Conservation (phyloP, 2,888 invertebrate genomes). For the Drosophila heteroneura region DNA sequence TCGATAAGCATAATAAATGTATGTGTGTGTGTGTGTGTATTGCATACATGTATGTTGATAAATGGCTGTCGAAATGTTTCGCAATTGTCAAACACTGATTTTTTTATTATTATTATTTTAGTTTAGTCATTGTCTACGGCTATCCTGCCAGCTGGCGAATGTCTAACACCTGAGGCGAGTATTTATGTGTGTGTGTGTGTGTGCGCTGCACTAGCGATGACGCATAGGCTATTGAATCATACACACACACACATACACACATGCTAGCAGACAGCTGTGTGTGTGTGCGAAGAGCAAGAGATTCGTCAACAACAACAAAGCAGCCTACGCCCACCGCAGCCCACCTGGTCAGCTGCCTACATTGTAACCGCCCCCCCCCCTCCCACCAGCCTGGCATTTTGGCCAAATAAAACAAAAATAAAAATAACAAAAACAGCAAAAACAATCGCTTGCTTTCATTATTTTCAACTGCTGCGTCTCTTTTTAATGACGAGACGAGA, state of each 20-base stretch:
- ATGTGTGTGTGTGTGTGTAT: not conserved
- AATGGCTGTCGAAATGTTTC: conserved; percentile 30
- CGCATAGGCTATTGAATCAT: conserved; percentile 59
- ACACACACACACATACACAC: conserved; percentile 21
- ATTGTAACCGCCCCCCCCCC: not conserved
- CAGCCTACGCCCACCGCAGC: conserved; percentile 52
- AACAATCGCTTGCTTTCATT: conserved; percentile 58
- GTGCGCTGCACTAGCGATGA: conserved; percentile 46
- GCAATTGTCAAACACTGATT: conserved; percentile 20
- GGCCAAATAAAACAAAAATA: conserved; percentile 46
- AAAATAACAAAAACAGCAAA: conserved; percentile 39
- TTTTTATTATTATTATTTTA: conserved; percentile 20
- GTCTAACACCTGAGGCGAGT: conserved; percentile 36
- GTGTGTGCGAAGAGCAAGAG: conserved; percentile 27
- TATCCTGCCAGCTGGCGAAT: conserved; percentile 59
- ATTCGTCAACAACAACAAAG: conserved; percentile 56
- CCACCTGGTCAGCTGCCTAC: conserved; percentile 40
- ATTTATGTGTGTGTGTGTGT: not conserved
- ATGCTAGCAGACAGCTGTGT: conserved; percentile 2
- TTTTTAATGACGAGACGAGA: conserved; percentile 66
- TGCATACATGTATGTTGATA: conserved; percentile 23
- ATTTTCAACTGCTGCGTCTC: conserved; percentile 50
- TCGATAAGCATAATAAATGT: conserved; percentile 25
- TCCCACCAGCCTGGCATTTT: conserved; percentile 45
- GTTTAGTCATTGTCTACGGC: conserved; percentile 56